These are phyloP conservation scores for Epizoanthus ramosus DNA, from an alignment of 92 coral and sea anemone species.

Conservation along the genomic window DNA sequence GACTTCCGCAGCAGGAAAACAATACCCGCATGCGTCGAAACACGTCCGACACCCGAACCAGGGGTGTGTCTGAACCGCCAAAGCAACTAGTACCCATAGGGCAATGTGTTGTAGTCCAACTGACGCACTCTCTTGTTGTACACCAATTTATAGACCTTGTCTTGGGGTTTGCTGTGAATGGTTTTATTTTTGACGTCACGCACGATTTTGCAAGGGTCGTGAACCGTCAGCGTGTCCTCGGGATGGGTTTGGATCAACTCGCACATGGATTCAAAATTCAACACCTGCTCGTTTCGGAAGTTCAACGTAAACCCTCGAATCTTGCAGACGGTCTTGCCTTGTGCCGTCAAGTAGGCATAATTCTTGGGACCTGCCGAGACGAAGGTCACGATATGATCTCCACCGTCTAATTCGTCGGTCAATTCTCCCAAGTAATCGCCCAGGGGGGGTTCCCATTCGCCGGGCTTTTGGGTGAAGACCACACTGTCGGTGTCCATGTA, in stretches of 20 bases:
- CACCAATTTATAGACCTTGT: slow-evolving; percentile 5
- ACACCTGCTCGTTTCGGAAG: slow-evolving; percentile 19
- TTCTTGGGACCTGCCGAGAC: slow-evolving; percentile 27
- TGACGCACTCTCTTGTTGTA: slow-evolving; percentile 9
- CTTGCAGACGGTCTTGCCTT: slow-evolving; percentile 18
- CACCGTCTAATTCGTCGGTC: not conserved
- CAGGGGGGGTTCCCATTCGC: not conserved
- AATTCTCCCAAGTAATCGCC: slow-evolving; percentile 4
- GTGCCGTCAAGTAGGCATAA: slow-evolving; percentile 19
- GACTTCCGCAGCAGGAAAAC: too few species aligned
- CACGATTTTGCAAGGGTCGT: slow-evolving; percentile 4
- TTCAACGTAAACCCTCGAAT: slow-evolving; percentile 38
- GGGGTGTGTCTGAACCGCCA: not conserved
- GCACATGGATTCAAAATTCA: slow-evolving; percentile 22
- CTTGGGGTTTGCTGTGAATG: not conserved
- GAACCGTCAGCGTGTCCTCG: not conserved
- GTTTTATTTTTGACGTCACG: slow-evolving; percentile 7
- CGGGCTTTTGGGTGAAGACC: slow-evolving; percentile 8
- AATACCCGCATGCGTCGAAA: too few species aligned
- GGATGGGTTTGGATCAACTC: slow-evolving; percentile 1
- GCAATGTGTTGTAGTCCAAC: slow-evolving; percentile 4
- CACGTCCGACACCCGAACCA: too few species aligned
- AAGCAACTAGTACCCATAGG: slow-evolving; percentile 15
- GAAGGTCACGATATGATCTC: not conserved
- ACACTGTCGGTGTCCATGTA: slow-evolving; percentile 24